A percentile compares a stretch with the other conserved stretches of the same genome.
These are phyloP conservation scores for Clavelina lepadiformis DNA, from an alignment of 23 tunicate genomes.

Conservation along the genomic window DNA sequence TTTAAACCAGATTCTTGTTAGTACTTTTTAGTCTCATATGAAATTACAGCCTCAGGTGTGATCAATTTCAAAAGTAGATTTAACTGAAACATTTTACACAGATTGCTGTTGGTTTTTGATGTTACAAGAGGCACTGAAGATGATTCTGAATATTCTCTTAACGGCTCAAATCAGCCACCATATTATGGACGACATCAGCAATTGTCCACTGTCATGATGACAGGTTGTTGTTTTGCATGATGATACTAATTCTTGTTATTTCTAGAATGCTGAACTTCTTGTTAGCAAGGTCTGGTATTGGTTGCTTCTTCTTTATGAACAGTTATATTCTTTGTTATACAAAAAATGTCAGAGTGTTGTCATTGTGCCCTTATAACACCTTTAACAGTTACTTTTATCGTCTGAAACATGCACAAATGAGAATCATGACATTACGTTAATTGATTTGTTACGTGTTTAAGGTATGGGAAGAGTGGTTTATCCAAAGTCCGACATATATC, in stretches of 20 bases:
- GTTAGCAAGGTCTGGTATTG: too few species aligned
- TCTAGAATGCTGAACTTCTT: too few species aligned
- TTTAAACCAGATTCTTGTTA: too few species aligned
- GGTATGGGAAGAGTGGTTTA: conserved; percentile 82
- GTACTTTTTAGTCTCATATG: too few species aligned
- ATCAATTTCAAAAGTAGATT: neutral
- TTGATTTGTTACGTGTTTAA: neutral
- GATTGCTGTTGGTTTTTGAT: conserved; percentile 78
- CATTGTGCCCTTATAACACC: too few species aligned
- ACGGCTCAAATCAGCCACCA: conserved; percentile 38
- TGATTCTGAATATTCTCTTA: conserved; percentile 56
- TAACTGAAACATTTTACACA: neutral
- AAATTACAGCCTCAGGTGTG: neutral
- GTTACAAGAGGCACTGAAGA: conserved; percentile 63
- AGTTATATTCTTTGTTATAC: too few species aligned
- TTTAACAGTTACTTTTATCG: too few species aligned
- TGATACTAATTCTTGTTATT: too few species aligned
- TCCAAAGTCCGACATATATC: conserved; percentile 39
- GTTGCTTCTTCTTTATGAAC: too few species aligned
- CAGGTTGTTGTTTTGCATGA: conserved; percentile 57
- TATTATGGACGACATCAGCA: conserved; percentile 53
- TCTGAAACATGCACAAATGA: neutral
- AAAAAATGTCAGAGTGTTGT: too few species aligned
- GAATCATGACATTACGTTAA: neutral
- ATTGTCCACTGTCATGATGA: conserved; percentile 48